Evolutionary conservation across 2,888 invertebrate genomes (phyloP).

Genomic region (Slavum lentiscoides): DNA sequence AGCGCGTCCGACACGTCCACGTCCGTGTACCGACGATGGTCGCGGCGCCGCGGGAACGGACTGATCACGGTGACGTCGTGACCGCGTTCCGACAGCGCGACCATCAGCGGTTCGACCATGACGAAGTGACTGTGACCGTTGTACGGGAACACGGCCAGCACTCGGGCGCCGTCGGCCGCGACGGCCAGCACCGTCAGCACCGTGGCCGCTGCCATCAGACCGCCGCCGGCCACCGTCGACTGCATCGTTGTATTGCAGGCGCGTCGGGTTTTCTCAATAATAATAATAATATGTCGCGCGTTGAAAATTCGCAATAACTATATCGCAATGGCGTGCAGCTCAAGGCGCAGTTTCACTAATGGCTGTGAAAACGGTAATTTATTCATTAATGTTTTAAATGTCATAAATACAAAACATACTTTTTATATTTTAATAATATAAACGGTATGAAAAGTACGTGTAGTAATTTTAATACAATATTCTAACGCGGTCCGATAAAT

Average conservation of each 20-base stretch:
- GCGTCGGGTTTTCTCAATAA: no score
- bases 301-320: no score
- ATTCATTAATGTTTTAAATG: no score
- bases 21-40: conserved; percentile 10
- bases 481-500: no score
- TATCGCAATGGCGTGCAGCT: no score
- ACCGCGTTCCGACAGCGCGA: conserved; percentile 29
- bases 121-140: conserved; percentile 58
- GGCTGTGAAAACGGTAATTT: no score
- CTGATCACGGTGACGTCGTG: conserved; percentile 45
- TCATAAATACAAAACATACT: no score
- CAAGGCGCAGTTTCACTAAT: no score
- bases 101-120: conserved; percentile 42
- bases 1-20: conserved; percentile 46
- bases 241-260: neutral
- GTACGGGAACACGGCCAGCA: conserved; percentile 57
- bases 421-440: no score
- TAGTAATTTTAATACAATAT: no score
- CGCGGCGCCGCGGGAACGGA: conserved; percentile 24
- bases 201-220: neutral
- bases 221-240: neutral
- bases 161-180: conserved; percentile 38
- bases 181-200: neutral
- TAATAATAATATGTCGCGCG: no score
- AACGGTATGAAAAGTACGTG: no score